These are phyloP conservation scores for Drosophila sp. DNA, from an alignment of 1,140 invertebrate species.

Conservation along the genomic window DNA sequence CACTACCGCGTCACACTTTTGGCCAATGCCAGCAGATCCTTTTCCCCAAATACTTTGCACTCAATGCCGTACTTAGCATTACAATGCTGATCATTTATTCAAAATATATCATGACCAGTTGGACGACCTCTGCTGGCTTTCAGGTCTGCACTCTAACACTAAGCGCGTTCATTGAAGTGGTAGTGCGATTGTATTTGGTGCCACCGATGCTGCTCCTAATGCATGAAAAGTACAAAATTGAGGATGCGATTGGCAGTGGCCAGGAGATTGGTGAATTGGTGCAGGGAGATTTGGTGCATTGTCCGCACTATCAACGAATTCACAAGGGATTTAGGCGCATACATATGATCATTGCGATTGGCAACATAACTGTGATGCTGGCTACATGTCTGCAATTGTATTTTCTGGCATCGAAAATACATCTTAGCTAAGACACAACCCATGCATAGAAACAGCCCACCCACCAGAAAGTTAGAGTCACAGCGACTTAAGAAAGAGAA, in stretches of 20 bases:
- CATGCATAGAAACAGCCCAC: constrained; percentile 17
- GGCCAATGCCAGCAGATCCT: constrained; percentile 91
- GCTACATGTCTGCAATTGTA: constrained; percentile 88
- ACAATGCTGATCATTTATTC: constrained; percentile 88
- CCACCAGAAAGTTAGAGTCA: constrained; percentile 29
- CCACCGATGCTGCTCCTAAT: constrained; percentile 87
- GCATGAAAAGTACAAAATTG: constrained; percentile 86
- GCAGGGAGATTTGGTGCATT: constrained; percentile 85
- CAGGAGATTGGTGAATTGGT: constrained; percentile 87
- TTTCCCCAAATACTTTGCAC: constrained; percentile 93
- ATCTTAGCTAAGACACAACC: constrained; percentile 71
- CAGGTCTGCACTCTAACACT: constrained; percentile 85
- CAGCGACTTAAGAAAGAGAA: neutral
- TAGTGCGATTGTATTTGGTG: constrained; percentile 87
- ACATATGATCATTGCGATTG: constrained; percentile 87
- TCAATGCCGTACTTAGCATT: constrained; percentile 89
- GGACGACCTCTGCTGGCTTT: constrained; percentile 71
- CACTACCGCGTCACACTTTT: constrained; percentile 91
- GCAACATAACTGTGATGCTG: constrained; percentile 88
- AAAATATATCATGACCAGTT: constrained; percentile 82
- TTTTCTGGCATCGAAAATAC: constrained; percentile 87
- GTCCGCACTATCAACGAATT: constrained; percentile 87
- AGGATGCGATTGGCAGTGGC: constrained; percentile 88
- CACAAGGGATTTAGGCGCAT: constrained; percentile 86
- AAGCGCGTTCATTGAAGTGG: constrained; percentile 87